Conservation (phyloP, 2,888 invertebrate species). For the Sphaeridia pumilis region DNA sequence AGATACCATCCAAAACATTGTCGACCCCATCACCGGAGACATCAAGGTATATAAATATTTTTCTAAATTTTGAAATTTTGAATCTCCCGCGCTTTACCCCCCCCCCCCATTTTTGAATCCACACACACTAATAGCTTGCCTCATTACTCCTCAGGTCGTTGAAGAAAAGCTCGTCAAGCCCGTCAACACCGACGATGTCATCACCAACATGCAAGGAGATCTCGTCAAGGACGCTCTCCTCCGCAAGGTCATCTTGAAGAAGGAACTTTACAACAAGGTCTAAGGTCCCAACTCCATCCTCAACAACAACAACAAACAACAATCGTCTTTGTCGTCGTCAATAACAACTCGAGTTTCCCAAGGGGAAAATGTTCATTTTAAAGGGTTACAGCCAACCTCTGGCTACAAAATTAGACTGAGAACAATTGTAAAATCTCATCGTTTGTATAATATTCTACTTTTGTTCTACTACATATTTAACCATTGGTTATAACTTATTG, state of each 20-base stretch:
- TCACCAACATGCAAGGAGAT: too few relatives aligned
- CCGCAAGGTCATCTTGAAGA: slow-evolving; percentile 4
- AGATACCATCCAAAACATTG: slow-evolving; percentile 4
- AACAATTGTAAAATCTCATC: too few relatives aligned
- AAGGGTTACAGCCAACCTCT: too few relatives aligned
- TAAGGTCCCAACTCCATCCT: too few relatives aligned
- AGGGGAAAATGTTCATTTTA: too few relatives aligned
- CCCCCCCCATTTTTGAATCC: background rate
- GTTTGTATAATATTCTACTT: too few relatives aligned
- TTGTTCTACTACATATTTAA: too few relatives aligned
- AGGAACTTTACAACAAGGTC: slow-evolving; percentile 7
- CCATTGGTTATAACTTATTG: too few relatives aligned
- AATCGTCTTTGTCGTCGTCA: too few relatives aligned
- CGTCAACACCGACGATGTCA: slow-evolving; percentile 8
- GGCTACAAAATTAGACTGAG: too few relatives aligned
- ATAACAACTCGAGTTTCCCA: too few relatives aligned
- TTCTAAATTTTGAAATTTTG: background rate
- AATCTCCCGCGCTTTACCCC: background rate
- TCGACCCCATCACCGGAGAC: slow-evolving; percentile 13
- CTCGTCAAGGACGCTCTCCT: slow-evolving; percentile 7
- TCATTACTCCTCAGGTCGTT: background rate
- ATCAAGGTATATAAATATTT: slow-evolving; percentile 2
- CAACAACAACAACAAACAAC: too few relatives aligned
- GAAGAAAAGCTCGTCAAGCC: slow-evolving; percentile 11
- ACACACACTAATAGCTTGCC: background rate